phyloP scores from a whole-genome alignment of 2,888 invertebrate genomes.

The Plebejus argus region DNA sequence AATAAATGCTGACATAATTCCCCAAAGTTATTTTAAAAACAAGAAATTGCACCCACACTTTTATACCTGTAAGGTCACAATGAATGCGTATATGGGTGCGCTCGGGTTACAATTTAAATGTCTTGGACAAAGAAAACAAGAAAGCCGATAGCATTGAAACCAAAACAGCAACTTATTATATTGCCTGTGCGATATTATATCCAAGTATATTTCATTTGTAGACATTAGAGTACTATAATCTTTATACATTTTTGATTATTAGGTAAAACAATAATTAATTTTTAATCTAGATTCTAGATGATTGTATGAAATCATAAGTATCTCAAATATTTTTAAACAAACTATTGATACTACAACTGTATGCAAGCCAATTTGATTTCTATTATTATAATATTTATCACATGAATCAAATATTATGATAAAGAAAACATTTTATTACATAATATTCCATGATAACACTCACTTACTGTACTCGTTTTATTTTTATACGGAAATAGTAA shows the following conservation, averaged over 20 bases:
- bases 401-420: not conserved
- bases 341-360: not conserved
- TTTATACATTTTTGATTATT: not conserved
- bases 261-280: not conserved
- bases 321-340: not conserved
- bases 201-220: not conserved
- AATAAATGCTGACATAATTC: slow-evolving; percentile 36
- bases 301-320: not conserved
- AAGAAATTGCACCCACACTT: slow-evolving; percentile 31
- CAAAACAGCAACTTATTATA: not conserved
- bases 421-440: slow-evolving; percentile 16
- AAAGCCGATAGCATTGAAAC: slow-evolving; percentile 6
- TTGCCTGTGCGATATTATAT: not conserved
- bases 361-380: not conserved
- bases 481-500: slow-evolving; percentile 7
- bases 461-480: not conserved
- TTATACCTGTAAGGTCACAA: slow-evolving; percentile 24
- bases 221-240: not conserved
- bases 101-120: slow-evolving; percentile 1
- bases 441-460: slow-evolving; percentile 24
- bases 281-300: not conserved
- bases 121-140: slow-evolving; percentile 4
- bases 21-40: slow-evolving; percentile 35
- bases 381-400: not conserved
- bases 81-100: slow-evolving; percentile 12